Evolutionary conservation across 1,140 invertebrate species (phyloP).

Genomic region (Zaprionus taronus): DNA sequence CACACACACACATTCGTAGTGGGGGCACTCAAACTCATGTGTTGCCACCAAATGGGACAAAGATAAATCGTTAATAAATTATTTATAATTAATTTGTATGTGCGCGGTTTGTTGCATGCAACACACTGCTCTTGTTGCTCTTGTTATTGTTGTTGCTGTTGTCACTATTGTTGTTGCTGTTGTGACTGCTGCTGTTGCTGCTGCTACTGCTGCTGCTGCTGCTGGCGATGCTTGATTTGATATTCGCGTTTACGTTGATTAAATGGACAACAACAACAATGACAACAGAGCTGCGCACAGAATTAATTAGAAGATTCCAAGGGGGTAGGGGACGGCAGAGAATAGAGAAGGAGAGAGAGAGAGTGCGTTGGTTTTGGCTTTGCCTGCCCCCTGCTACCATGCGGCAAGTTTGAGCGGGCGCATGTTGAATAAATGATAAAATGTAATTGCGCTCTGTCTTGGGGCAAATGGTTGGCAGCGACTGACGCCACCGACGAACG

Average conservation of each 20-base stretch:
- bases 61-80: slow-evolving; percentile 84
- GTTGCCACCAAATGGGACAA: slow-evolving; percentile 68
- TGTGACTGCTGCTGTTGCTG: slow-evolving; percentile 24
- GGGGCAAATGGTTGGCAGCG: slow-evolving; percentile 42
- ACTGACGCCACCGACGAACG: slow-evolving; percentile 25
- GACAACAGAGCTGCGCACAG: slow-evolving; percentile 57
- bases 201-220: slow-evolving; percentile 26
- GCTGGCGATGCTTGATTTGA: slow-evolving; percentile 65
- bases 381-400: slow-evolving; percentile 10
- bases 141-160: slow-evolving; percentile 20
- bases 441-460: slow-evolving; percentile 72
- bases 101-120: slow-evolving; percentile 65
- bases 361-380: background rate
- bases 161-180: slow-evolving; percentile 12
- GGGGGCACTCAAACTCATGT: slow-evolving; percentile 62
- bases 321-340: slow-evolving; percentile 5
- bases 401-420: slow-evolving; percentile 59
- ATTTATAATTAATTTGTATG: slow-evolving; percentile 83
- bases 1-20: background rate
- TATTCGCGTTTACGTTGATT: slow-evolving; percentile 82
- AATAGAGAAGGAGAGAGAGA: background rate
- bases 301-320: slow-evolving; percentile 75
- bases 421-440: slow-evolving; percentile 83
- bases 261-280: slow-evolving; percentile 66
- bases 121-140: slow-evolving; percentile 25